Evolutionary conservation across 1,140 invertebrate genomes (phyloP).

Genomic region (Leptinotarsa defecta): DNA sequence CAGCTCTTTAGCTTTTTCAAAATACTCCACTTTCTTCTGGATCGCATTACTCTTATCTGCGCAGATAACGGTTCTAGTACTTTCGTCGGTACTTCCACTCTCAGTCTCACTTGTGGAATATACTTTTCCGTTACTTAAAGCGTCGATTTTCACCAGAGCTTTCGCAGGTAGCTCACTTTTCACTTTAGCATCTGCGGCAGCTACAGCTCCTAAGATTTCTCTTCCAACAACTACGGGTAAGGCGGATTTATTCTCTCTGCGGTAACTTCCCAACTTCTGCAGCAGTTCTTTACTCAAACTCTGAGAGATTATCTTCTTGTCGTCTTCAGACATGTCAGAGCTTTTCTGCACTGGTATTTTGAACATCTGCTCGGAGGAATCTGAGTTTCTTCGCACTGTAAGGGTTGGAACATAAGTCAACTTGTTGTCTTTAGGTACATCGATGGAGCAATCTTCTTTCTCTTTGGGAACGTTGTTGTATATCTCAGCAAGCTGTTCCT

Average conservation of each 20-base stretch:
- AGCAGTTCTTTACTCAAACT: constrained; percentile 74
- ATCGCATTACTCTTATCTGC: constrained; percentile 63
- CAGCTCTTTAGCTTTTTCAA: constrained; percentile 67
- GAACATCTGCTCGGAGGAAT: constrained; percentile 34
- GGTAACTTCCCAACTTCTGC: constrained; percentile 60
- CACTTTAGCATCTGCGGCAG: constrained; percentile 59
- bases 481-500: constrained; percentile 81
- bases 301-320: constrained; percentile 74
- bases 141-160: constrained; percentile 42
- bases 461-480: constrained; percentile 61
- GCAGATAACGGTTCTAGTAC: constrained; percentile 68
- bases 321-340: constrained; percentile 63
- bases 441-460: constrained; percentile 40
- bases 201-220: constrained; percentile 69
- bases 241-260: constrained; percentile 57
- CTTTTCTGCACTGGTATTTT: constrained; percentile 1
- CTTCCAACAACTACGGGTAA: constrained; percentile 62
- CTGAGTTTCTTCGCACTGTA: constrained; percentile 49
- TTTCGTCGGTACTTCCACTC: constrained; percentile 72
- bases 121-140: constrained; percentile 34
- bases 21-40: constrained; percentile 77
- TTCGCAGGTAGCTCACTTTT: constrained; percentile 49
- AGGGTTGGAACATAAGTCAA: constrained; percentile 32
- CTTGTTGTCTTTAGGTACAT: constrained; percentile 38
- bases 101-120: constrained; percentile 66